Evolutionary conservation across 1,140 invertebrate genomes (phyloP), one percentile per base, ranked within the genome.

Genomic region (Eupeodes corollae): DNA sequence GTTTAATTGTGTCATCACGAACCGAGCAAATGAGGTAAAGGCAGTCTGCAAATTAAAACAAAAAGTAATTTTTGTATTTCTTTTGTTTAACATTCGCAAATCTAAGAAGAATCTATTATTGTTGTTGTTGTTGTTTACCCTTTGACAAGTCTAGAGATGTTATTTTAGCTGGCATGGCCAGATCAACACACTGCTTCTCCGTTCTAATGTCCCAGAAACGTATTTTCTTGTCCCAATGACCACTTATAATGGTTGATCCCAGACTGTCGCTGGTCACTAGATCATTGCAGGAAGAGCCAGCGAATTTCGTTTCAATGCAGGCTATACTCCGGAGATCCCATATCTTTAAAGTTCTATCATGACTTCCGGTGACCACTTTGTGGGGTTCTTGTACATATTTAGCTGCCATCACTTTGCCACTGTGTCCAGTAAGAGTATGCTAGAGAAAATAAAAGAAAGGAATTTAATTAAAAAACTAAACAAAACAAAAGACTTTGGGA

Each of bases 371-470:
- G 51, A 93, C 91, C 42, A 91, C 88, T 76, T 91, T 91, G 42
- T 82, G 80, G 18, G 83, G 79, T 57, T 93, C 88, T 43, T 86
- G 86, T 52, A 94, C 77, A 72, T 95, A 95, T 72, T 91, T 92
- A 10, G 89, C 91, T 15, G 90, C 85, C 79, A 91, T 82, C 45
- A 96, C 91, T 77, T 97, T 98, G 31, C 84, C 90, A 61, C 86
- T 89, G 73, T 98, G 95, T 41, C 94, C 95, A 45, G 94, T 98
- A 54, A 99, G 71, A 30, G 93, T 96, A 68, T 95, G 91, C 90
- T 97, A 79, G 69, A 44, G 52, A 49, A 57, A 47, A 44, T 15
- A 46, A 52, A 52, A 32, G 6, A 42, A 10, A 51, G 38, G 35
- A 49, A 41, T 19, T 19, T 35, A 33, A 26, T 30, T 26, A 26